Evolutionary conservation across 1,140 invertebrate species (phyloP), one percentile per base, ranked within the genome.

Genomic region (Papilio machaon): DNA sequence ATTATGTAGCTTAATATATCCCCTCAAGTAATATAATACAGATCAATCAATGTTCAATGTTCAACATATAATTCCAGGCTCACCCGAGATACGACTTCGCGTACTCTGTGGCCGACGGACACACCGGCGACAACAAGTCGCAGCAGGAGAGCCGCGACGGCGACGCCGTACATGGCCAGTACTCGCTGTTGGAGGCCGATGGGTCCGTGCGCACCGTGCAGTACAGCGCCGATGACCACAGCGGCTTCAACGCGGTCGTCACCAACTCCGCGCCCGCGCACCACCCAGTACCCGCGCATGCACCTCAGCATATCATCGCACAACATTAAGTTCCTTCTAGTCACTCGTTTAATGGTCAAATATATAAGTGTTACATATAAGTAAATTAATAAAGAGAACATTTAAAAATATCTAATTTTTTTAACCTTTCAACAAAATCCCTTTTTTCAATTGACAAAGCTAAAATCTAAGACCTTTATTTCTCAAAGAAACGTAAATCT

Each of bases 161-260:
- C 73, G 95, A 95, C 82, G 91, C 90, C 17, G 94, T 95, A 60
- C 92, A 95, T 82, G 95, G 95, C 85, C 86, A 91, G 79, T 96
- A 96, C 92, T 95, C 94, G 10, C 84, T 95, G 74, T 86, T 95
- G 67, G 95, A 95, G 84, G 92, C 95, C 19, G 95, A 96, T 81
- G 95, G 95, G 75, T 95, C 95, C 76, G 89, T 95, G 87, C 89
- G 95, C 81, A 95, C 89, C 73, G 95, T 95, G 9, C 88, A 94
- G 80, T 95, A 95, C 91, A 91, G 92, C 79, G 95, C 95, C 15
- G 95, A 95, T 83, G 91, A 90, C 82, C 93, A 94, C 87, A 94
- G 91, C 81, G 95, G 90, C 64, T 96, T 96, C 91, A 96, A 96
- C 87, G 95, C 95, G 52, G 94, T 96, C 11, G 95, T 96, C 60